phyloP scores from a whole-genome alignment of 2,113 vertebrate genomes.

The rat (Rattus norvegicus) region DNA sequence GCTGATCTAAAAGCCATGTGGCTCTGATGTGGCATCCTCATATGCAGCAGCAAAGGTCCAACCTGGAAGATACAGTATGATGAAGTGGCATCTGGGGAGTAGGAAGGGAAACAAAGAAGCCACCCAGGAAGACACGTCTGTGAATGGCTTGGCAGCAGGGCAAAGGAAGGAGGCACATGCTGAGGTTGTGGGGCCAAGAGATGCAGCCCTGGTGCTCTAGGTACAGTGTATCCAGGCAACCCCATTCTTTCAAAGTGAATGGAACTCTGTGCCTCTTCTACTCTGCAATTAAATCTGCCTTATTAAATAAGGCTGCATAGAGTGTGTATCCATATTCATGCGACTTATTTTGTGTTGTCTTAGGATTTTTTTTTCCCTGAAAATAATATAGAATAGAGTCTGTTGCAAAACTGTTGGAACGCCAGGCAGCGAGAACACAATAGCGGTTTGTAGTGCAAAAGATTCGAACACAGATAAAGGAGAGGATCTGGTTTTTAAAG shows the following conservation, averaged over 20 bases:
- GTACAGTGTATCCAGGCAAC: not conserved
- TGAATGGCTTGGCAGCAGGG: conserved; percentile 37
- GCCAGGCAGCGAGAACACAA: conserved; percentile 9
- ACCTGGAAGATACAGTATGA: not conserved
- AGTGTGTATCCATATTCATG: not conserved
- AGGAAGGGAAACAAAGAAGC: conserved; percentile 41
- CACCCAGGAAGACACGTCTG: conserved; percentile 22
- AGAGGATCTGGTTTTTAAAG: conserved; percentile 32
- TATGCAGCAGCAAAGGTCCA: not conserved
- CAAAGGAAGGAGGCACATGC: conserved; percentile 3
- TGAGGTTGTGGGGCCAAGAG: conserved; percentile 3
- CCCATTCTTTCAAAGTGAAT: conserved; percentile 21
- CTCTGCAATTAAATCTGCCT: conserved; percentile 33
- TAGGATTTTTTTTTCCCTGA: conserved; percentile 49
- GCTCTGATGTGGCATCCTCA: not conserved
- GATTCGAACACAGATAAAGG: conserved; percentile 35
- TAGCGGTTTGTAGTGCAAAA: not conserved
- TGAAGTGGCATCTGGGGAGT: not conserved
- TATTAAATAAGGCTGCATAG: conserved; percentile 27
- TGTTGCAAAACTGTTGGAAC: conserved; percentile 34
- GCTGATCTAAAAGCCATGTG: conserved; percentile 11
- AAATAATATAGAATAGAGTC: conserved; percentile 56
- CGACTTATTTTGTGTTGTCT: conserved; percentile 31
- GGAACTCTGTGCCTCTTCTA: conserved; percentile 18
- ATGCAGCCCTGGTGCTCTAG: not conserved